Base-by-base conservation (phyloP, 2,113 vertebrate species). In the Lepisosteus oculatus region DNA sequence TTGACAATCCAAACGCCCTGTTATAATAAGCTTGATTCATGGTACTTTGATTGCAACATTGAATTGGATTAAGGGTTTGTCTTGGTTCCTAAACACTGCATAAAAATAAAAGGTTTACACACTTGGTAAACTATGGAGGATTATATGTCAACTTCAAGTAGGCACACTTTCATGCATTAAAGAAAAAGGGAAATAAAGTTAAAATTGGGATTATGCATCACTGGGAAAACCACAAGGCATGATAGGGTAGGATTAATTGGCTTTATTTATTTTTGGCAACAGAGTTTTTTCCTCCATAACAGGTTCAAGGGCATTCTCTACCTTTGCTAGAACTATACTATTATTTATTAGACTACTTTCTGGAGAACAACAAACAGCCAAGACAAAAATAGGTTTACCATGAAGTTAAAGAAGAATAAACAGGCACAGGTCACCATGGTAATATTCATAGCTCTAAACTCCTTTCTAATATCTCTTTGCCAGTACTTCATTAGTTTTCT, bases 21-120 rank as follows among this genome's bases (percentile, higher is more conserved):
- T 79, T 84, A 82, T 88, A 85, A 84, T 81, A 85, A 81, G 79
- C 76, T 81, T 81, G 86, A 86, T 86, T 86, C 69, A 81, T 82
- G 83, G 74, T 62, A 76, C 83, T 88, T 85, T 92, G 86, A 90
- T 90, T 90, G 86, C 80, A 2, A 51, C 61, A 80, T 74, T 76
- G 80, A 88, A 90, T 86, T 85, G 86, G 88, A 90, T 90, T 88
- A 90, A 88, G 84, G 79, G 85, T 85, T 91, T 76, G 82, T 86
- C 74, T 42, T 55, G 9, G 76, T 78, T 85, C 67, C 74, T 80
- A 77, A 84, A 85, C 79, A 80, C 66, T 68, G 74, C 74, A 65
- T 17, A 13, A 77, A 78, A 85, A 78, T 78, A 84, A 85, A 81
- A 70, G 81, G 79, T 78, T 85, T 88, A 83, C 68, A 76, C 64